Conservation (phyloP, 1,140 invertebrate genomes). For the Bactericera cockerelli region DNA sequence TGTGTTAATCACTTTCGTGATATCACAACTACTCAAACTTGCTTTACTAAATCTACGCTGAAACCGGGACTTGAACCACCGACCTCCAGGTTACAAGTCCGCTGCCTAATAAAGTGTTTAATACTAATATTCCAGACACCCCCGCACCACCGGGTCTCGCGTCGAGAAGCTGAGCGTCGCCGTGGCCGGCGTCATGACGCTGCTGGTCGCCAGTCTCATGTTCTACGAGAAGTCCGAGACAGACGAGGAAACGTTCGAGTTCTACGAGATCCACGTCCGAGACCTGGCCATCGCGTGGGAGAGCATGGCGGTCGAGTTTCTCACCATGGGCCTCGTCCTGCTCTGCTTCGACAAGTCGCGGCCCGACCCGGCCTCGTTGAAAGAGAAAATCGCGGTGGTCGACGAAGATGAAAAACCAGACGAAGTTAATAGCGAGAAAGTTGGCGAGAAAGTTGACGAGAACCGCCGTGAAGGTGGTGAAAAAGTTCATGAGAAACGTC, state of each 20-base stretch:
- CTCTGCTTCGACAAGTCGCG: not conserved
- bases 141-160: not conserved
- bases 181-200: not conserved
- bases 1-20: too few relatives aligned
- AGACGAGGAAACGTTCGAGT: not conserved
- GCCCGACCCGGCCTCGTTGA: not conserved
- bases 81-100: too few relatives aligned
- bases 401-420: slow-evolving; percentile 1
- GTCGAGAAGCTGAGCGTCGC: not conserved
- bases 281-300: not conserved
- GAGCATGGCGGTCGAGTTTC: not conserved
- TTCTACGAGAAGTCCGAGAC: not conserved
- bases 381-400: not conserved
- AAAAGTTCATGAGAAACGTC: too few relatives aligned
- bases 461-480: too few relatives aligned
- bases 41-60: too few relatives aligned
- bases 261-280: not conserved
- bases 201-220: not conserved
- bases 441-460: too few relatives aligned
- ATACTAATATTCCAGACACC: not conserved
- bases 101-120: too few relatives aligned
- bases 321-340: not conserved
- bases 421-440: too few relatives aligned
- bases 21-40: too few relatives aligned
- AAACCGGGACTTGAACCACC: too few relatives aligned